Percentiles rank a stretch among this genome's conserved stretches.
Evolutionary conservation across 2,113 vertebrate genomes (phyloP).

Genomic region (Isichthys henryi): DNA sequence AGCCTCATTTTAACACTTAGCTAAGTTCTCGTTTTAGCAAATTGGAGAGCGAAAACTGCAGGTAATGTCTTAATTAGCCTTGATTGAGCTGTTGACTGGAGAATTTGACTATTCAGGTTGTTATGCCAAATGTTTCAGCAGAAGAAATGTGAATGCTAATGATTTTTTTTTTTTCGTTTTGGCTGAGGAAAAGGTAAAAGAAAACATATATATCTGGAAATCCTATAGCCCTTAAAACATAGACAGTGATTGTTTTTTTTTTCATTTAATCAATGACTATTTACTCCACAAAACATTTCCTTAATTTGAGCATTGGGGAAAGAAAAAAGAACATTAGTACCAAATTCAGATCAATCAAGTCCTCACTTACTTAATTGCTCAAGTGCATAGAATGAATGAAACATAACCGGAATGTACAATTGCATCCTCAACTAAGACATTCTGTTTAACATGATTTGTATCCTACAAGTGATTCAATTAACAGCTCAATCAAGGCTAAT

Average conservation of each 20-base stretch:
- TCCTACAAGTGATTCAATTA: not conserved
- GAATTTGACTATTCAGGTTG: not conserved
- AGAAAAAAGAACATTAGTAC: not conserved
- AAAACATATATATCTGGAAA: not conserved
- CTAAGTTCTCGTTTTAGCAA: not conserved
- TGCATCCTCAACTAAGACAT: not conserved
- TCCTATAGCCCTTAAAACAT: not conserved
- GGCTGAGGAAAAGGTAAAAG: not conserved
- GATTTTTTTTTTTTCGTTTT: not conserved
- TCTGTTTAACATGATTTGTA: not conserved
- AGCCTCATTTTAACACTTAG: not conserved
- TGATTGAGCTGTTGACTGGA: not conserved
- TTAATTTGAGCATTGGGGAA: not conserved
- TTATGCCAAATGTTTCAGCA: not conserved
- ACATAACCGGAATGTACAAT: not conserved
- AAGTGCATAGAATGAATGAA: not conserved
- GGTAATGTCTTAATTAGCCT: not conserved
- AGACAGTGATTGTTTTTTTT: not conserved
- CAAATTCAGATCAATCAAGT: not conserved
- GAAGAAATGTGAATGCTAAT: not conserved
- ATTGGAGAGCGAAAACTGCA: not conserved
- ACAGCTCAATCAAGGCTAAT: not conserved
- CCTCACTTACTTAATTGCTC: not conserved
- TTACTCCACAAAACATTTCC: not conserved
- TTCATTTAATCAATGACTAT: not conserved